These are phyloP conservation scores for Micropterix aruncella DNA, from an alignment of 2,888 invertebrate species.

Conservation along the genomic window DNA sequence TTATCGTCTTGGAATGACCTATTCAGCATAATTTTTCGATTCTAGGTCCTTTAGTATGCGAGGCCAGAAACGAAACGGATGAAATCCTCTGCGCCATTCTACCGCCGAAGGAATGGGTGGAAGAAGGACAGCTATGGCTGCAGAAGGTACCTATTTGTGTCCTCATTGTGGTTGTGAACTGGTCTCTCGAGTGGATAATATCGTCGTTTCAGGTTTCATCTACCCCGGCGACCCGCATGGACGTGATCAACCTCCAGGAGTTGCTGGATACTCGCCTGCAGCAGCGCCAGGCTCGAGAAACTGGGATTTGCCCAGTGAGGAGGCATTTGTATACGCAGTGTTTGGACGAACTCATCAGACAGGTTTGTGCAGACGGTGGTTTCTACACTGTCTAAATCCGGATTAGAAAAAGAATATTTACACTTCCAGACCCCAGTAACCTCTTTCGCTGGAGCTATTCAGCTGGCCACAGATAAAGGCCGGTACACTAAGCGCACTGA, in stretches of 20 bases:
- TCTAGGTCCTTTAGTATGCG: slow-evolving; percentile 18
- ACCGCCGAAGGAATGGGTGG: slow-evolving; percentile 92
- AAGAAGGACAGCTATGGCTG: slow-evolving; percentile 83
- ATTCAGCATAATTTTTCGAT: background rate
- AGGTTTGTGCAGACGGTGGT: slow-evolving; percentile 18
- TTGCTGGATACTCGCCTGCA: slow-evolving; percentile 83
- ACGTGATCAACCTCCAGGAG: slow-evolving; percentile 93
- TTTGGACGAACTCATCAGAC: slow-evolving; percentile 55
- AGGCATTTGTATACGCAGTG: slow-evolving; percentile 92
- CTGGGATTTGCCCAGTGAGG: slow-evolving; percentile 90
- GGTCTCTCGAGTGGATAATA: no score
- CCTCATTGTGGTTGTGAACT: no score
- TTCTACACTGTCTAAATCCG: no score
- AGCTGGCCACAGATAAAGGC: no score
- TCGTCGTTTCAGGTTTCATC: slow-evolving; percentile 96
- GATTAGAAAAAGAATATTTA: no score
- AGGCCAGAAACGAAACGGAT: slow-evolving; percentile 66
- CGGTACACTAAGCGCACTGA: no score
- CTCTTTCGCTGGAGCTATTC: no score
- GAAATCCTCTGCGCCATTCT: slow-evolving; percentile 88
- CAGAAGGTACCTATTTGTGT: no score
- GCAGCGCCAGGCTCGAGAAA: slow-evolving; percentile 88
- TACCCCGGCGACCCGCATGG: slow-evolving; percentile 88
- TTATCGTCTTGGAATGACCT: no score
- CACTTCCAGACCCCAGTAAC: no score